These are phyloP conservation scores for Meteorus cinctellus DNA, from an alignment of 2,888 invertebrate genomes.

Conservation along the genomic window DNA sequence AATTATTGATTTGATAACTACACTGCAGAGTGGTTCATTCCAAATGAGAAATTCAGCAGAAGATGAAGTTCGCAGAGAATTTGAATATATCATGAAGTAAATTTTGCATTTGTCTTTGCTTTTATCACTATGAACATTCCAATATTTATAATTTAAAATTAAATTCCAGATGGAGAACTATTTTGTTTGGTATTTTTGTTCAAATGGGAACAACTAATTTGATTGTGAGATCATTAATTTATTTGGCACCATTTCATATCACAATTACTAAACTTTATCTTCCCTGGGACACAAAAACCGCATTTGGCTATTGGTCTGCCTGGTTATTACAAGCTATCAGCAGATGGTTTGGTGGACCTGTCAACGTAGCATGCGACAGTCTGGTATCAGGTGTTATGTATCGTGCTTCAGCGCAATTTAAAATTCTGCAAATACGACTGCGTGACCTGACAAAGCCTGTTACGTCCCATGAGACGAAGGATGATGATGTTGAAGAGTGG, in stretches of 20 bases:
- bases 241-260: slow-evolving; percentile 28
- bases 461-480: neutral
- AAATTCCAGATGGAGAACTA: slow-evolving; percentile 32
- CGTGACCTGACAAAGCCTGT: slow-evolving; percentile 9
- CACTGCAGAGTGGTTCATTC: slow-evolving; percentile 37
- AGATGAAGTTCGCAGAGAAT: slow-evolving; percentile 2
- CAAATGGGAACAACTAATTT: slow-evolving; percentile 39
- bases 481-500: slow-evolving; percentile 5
- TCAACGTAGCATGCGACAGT: slow-evolving; percentile 35
- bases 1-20: slow-evolving; percentile 37
- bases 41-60: slow-evolving; percentile 28
- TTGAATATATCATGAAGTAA: slow-evolving; percentile 33
- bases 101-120: neutral
- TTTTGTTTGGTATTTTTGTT: slow-evolving; percentile 35
- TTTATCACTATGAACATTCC: neutral
- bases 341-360: slow-evolving; percentile 33
- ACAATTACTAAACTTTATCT: slow-evolving; percentile 37
- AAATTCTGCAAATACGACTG: slow-evolving; percentile 26
- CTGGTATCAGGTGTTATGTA: slow-evolving; percentile 33
- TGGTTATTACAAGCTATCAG: slow-evolving; percentile 22
- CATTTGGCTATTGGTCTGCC: slow-evolving; percentile 24
- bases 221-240: slow-evolving; percentile 21
- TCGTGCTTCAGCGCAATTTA: slow-evolving; percentile 34
- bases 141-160: neutral
- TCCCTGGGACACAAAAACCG: slow-evolving; percentile 30